Percentiles rank a stretch among this genome's conserved stretches.
phyloP scores from a whole-genome alignment of 2,797 vertebrate species.

The Naso thynnoides region DNA sequence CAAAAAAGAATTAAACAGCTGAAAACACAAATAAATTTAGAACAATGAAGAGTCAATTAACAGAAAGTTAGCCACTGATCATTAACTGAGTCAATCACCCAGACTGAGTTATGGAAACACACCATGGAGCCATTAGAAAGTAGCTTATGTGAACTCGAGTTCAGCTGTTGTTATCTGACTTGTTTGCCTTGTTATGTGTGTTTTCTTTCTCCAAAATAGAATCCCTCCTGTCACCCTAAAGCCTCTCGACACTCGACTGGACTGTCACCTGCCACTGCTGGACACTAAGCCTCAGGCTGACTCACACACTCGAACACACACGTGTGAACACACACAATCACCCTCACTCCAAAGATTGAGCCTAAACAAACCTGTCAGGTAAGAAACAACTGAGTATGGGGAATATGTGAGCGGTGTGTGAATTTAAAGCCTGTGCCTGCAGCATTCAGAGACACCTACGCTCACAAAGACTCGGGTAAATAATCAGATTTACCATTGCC shows the following conservation, averaged over 20 bases:
- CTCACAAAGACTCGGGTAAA: constrained; percentile 42
- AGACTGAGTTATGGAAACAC: constrained; percentile 12
- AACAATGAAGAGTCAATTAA: neutral
- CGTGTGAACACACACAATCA: constrained; percentile 50
- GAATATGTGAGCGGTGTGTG: constrained; percentile 55
- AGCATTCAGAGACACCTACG: constrained; percentile 28
- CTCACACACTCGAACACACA: constrained; percentile 60
- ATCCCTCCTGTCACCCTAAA: constrained; percentile 68
- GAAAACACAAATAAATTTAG: constrained; percentile 1
- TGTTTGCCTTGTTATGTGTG: constrained; percentile 41
- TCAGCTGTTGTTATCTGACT: constrained; percentile 39
- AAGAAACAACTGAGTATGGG: constrained; percentile 57
- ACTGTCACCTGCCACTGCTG: constrained; percentile 76
- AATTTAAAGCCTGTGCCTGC: constrained; percentile 49
- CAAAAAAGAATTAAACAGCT: no score
- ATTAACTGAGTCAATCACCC: neutral
- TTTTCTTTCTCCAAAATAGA: constrained; percentile 47
- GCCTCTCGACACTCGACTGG: constrained; percentile 67
- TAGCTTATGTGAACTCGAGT: constrained; percentile 28
- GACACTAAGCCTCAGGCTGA: constrained; percentile 67
- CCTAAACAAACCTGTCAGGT: constrained; percentile 71
- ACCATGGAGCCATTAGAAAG: constrained; percentile 29
- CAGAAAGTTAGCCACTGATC: constrained; percentile 5
- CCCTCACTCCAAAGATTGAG: constrained; percentile 52
- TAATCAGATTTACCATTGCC: constrained; percentile 56